Percentiles rank a stretch among this genome's conserved stretches.
These are phyloP conservation scores for Calycopis cecrops DNA, from an alignment of 1,140 invertebrate genomes.

Conservation along the genomic window DNA sequence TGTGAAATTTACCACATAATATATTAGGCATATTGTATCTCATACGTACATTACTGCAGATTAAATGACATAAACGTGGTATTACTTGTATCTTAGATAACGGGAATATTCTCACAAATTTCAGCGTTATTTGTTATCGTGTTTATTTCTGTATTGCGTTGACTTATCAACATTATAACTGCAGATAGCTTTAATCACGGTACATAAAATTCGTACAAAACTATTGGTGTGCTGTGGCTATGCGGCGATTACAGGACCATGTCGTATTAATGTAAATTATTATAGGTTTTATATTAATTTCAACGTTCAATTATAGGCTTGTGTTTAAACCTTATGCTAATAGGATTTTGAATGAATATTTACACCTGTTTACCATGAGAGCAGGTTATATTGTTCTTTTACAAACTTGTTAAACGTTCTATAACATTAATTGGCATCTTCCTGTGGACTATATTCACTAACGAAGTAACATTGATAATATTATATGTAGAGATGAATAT, in stretches of 20 bases:
- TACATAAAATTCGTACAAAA: conserved; percentile 63
- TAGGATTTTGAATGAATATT: too few relatives aligned
- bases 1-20: too few relatives aligned
- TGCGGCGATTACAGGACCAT: conserved; percentile 23
- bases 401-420: too few relatives aligned
- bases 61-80: conserved; percentile 17
- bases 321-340: too few relatives aligned
- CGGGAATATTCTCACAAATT: conserved; percentile 23
- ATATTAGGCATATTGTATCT: neutral
- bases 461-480: too few relatives aligned
- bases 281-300: neutral
- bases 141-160: conserved; percentile 47
- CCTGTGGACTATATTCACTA: too few relatives aligned
- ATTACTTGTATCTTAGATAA: conserved; percentile 24
- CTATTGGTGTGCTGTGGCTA: conserved; percentile 32
- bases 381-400: too few relatives aligned
- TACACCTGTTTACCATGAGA: too few relatives aligned
- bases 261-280: neutral
- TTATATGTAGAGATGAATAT: too few relatives aligned
- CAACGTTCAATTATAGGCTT: too few relatives aligned
- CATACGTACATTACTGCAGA: conserved; percentile 5
- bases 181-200: conserved; percentile 52
- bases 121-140: conserved; percentile 35
- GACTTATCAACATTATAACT: conserved; percentile 63
- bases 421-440: too few relatives aligned